Evolutionary conservation across 2,113 vertebrate genomes (phyloP).

Genomic region (Hipposideros armiger): DNA sequence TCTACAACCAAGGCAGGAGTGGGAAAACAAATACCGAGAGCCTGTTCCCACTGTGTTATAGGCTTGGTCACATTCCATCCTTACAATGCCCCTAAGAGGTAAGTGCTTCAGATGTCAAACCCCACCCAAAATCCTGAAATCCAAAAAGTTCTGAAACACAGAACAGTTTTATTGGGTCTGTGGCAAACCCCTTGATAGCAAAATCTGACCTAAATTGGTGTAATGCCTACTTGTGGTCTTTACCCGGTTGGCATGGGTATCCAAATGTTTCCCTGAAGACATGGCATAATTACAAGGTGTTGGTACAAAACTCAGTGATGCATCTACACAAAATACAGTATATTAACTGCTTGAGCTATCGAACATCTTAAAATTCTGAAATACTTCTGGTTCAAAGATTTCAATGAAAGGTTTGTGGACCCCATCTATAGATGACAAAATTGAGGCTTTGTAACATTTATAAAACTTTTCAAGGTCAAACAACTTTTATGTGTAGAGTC

Average conservation of each 20-base stretch:
- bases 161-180: not conserved
- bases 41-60: not conserved
- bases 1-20: not conserved
- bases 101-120: not conserved
- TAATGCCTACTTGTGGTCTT: not conserved
- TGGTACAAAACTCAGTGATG: not conserved
- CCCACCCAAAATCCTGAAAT: not conserved
- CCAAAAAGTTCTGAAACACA: not conserved
- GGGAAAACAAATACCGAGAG: not conserved
- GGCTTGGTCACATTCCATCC: not conserved
- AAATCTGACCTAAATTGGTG: not conserved
- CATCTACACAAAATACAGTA: not conserved
- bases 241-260: not conserved
- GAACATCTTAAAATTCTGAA: conserved; percentile 7
- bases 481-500: not conserved
- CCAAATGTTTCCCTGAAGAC: not conserved
- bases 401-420: not conserved
- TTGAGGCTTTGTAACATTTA: not conserved
- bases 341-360: not conserved
- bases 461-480: not conserved
- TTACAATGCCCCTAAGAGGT: not conserved
- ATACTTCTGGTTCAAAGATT: not conserved
- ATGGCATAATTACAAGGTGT: not conserved
- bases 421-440: not conserved
- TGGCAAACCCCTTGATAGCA: not conserved